Percentiles rank a stretch among this genome's conserved stretches.
phyloP scores from a whole-genome alignment of 1,140 invertebrate genomes.

The Oedothorax gibbosus region DNA sequence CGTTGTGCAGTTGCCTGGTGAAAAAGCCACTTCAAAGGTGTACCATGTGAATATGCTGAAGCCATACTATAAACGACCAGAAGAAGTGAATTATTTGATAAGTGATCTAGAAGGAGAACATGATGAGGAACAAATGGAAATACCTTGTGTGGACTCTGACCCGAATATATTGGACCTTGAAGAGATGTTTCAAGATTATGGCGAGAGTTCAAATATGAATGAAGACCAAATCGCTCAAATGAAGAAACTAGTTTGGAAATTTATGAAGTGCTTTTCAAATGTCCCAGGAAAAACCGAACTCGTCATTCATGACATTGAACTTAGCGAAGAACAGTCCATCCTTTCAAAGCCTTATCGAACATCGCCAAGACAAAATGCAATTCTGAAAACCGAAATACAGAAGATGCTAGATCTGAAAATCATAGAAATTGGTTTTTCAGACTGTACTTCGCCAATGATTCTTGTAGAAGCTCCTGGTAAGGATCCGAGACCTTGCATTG shows the following conservation, averaged over 20 bases:
- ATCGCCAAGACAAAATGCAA: constrained; percentile 15
- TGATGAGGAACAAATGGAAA: not conserved
- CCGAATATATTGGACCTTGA: not conserved
- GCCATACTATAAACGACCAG: not conserved
- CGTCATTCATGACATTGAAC: constrained; percentile 25
- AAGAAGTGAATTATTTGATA: not conserved
- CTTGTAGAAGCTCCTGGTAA: not conserved
- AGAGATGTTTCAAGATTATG: not conserved
- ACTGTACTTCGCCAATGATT: not conserved
- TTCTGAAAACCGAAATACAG: constrained; percentile 17
- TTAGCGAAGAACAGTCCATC: not conserved
- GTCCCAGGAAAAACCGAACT: not conserved
- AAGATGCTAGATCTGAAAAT: constrained; percentile 12
- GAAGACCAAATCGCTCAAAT: not conserved
- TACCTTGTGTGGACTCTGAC: not conserved
- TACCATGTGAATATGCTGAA: constrained; percentile 19
- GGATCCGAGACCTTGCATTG: constrained; percentile 11
- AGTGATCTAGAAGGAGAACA: not conserved
- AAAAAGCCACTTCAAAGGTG: not conserved
- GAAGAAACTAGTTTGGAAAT: not conserved
- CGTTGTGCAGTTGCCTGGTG: not conserved
- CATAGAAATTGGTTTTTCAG: constrained; percentile 17
- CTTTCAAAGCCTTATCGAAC: not conserved
- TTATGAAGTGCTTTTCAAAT: constrained; percentile 19
- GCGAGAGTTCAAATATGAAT: not conserved